These are phyloP conservation scores for Caenorhabditis zanzibari DNA, from an alignment of 2,888 invertebrate species.

Conservation along the genomic window DNA sequence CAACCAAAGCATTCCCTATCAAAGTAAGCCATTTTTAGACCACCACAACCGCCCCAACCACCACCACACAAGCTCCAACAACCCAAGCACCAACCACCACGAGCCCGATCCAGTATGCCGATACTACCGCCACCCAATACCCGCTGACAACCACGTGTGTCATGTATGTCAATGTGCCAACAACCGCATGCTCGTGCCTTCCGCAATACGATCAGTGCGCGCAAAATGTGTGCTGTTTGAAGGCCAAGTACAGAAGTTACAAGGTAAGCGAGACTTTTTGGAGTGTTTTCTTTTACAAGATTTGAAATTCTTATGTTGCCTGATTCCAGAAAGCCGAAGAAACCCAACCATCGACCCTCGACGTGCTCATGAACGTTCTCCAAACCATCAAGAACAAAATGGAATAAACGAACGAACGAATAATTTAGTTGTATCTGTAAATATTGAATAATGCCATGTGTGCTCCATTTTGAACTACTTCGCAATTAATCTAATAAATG, in stretches of 20 bases:
- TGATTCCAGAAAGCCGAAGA: conserved; percentile 64
- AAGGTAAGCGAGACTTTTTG: conserved; percentile 59
- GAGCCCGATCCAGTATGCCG: conserved; percentile 28
- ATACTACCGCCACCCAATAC: conserved; percentile 62
- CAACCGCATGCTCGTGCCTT: conserved; percentile 71
- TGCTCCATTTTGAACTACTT: neutral
- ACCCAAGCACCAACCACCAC: conserved; percentile 39
- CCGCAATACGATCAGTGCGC: conserved; percentile 78
- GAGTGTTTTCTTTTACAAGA: neutral
- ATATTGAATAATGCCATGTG: conserved; percentile 38
- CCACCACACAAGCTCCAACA: conserved; percentile 41
- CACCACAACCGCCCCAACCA: conserved; percentile 41
- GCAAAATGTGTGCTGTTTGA: conserved; percentile 77
- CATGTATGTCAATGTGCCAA: conserved; percentile 69
- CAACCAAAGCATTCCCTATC: conserved; percentile 4
- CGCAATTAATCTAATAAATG: conserved; percentile 58
- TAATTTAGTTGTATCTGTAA: conserved; percentile 29
- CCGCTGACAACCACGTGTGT: conserved; percentile 78
- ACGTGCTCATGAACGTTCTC: conserved; percentile 77
- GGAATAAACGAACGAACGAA: conserved; percentile 41
- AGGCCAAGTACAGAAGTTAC: conserved; percentile 72
- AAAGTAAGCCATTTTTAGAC: conserved; percentile 47
- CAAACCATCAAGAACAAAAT: conserved; percentile 76
- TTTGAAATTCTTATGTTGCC: neutral
- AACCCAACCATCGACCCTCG: conserved; percentile 71